Conservation (phyloP, 2,888 invertebrate species). For the Neuroscelio doddi region DNA sequence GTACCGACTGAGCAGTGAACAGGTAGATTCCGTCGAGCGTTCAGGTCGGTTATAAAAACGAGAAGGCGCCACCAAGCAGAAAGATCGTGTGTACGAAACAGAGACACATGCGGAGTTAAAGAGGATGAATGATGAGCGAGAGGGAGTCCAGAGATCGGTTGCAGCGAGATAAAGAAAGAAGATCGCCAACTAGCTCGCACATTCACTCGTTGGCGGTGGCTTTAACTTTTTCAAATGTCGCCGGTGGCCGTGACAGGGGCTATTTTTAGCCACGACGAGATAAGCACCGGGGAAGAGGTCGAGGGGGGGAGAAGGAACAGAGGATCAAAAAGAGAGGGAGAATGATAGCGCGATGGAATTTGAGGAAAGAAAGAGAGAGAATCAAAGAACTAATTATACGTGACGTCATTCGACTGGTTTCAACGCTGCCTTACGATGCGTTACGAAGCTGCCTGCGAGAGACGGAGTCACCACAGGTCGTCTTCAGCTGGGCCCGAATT, state of each 20-base stretch:
- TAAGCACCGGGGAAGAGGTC: conserved; percentile 60
- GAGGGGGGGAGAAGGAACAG: conserved; percentile 19
- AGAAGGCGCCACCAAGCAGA: conserved; percentile 25
- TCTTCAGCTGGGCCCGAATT: conserved; percentile 30
- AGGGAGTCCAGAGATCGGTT: conserved; percentile 13
- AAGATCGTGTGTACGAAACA: background rate
- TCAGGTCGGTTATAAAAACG: conserved; percentile 5
- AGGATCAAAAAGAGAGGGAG: conserved; percentile 20
- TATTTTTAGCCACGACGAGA: conserved; percentile 70
- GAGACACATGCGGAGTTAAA: background rate
- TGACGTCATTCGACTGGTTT: conserved; percentile 57
- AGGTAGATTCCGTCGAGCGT: conserved; percentile 20
- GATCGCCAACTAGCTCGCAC: conserved; percentile 32
- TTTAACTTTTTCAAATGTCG: conserved; percentile 70
- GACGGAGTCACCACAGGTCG: conserved; percentile 23
- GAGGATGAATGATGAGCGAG: conserved; percentile 18
- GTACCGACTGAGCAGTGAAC: conserved; percentile 27
- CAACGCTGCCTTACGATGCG: conserved; percentile 41
- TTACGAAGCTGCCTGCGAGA: conserved; percentile 18
- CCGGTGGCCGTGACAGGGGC: conserved; percentile 70
- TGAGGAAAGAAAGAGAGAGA: conserved; percentile 44
- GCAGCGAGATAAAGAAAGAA: conserved; percentile 20
- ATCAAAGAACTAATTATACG: conserved; percentile 58
- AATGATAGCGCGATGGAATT: conserved; percentile 37
- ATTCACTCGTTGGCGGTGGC: conserved; percentile 50